phyloP scores from a whole-genome alignment of 1,140 invertebrate species.

The Drosophila virilis region DNA sequence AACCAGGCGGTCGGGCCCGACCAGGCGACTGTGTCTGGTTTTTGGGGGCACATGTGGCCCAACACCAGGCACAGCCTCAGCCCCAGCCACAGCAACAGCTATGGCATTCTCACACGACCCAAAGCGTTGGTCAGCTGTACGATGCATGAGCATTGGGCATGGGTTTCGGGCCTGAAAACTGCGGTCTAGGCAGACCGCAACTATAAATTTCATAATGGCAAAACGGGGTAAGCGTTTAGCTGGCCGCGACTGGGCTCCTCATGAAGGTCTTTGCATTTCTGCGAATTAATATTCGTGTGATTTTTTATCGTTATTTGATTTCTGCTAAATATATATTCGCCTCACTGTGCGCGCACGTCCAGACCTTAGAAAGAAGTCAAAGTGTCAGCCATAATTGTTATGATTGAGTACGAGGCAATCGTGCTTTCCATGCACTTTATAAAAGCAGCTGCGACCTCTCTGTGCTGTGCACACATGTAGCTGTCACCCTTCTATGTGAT shows the following conservation, averaged over 20 bases:
- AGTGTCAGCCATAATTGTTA: constrained; percentile 49
- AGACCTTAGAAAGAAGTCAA: constrained; percentile 33
- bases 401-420: constrained; percentile 26
- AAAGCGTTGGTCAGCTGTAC: constrained; percentile 28
- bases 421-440: background rate
- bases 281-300: constrained; percentile 83
- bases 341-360: background rate
- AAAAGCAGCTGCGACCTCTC: background rate
- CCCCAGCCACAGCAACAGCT: background rate
- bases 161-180: constrained; percentile 23
- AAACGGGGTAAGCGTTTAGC: constrained; percentile 43
- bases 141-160: constrained; percentile 32
- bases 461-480: background rate
- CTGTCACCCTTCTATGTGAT: too few species aligned
- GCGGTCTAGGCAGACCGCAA: constrained; percentile 66
- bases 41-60: constrained; percentile 69
- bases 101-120: constrained; percentile 76
- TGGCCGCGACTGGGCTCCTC: constrained; percentile 42
- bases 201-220: constrained; percentile 81
- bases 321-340: constrained; percentile 59
- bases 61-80: constrained; percentile 38
- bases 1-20: constrained; percentile 27
- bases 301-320: constrained; percentile 83
- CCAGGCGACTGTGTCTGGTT: constrained; percentile 16
- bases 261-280: constrained; percentile 75